Conservation (phyloP, 1,140 invertebrate genomes). For the Drosophila pruinosa region DNA sequence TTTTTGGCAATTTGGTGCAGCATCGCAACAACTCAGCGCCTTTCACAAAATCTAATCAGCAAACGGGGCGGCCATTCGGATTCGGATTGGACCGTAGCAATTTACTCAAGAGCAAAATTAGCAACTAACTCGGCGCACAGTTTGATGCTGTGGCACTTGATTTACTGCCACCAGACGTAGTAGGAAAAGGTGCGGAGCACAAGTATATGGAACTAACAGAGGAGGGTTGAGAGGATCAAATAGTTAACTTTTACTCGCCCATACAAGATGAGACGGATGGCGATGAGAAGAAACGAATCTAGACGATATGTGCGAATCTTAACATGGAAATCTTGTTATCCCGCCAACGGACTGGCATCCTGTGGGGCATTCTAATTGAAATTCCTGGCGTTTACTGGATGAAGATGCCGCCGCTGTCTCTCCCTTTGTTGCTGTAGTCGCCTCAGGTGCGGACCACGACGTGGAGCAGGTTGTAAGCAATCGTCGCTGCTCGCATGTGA, state of each 20-base stretch:
- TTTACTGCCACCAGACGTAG: slow-evolving; percentile 43
- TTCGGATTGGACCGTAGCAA: slow-evolving; percentile 65
- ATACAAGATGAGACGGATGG: neutral
- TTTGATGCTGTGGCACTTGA: slow-evolving; percentile 52
- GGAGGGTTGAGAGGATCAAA: neutral
- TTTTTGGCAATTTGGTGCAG: slow-evolving; percentile 79
- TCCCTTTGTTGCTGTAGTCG: neutral
- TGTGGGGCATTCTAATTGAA: slow-evolving; percentile 71
- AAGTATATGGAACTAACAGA: slow-evolving; percentile 15
- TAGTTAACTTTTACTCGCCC: slow-evolving; percentile 26
- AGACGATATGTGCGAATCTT: slow-evolving; percentile 29
- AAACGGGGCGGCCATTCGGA: slow-evolving; percentile 43
- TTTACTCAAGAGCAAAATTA: slow-evolving; percentile 78
- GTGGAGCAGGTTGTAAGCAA: neutral
- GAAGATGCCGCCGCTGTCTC: slow-evolving; percentile 5
- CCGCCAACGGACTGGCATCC: slow-evolving; percentile 42
- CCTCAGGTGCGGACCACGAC: slow-evolving; percentile 6
- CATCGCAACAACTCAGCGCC: slow-evolving; percentile 45
- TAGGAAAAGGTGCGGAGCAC: neutral
- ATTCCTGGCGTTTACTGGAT: slow-evolving; percentile 39
- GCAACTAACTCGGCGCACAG: slow-evolving; percentile 52
- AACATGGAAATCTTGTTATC: slow-evolving; percentile 75
- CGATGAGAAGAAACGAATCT: neutral
- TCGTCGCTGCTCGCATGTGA: slow-evolving; percentile 25
- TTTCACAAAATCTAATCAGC: slow-evolving; percentile 80